Percentiles rank a stretch among this genome's conserved stretches.
Evolutionary conservation across 1,140 invertebrate genomes (phyloP).

Genomic region (Archegozetes longisetosus): DNA sequence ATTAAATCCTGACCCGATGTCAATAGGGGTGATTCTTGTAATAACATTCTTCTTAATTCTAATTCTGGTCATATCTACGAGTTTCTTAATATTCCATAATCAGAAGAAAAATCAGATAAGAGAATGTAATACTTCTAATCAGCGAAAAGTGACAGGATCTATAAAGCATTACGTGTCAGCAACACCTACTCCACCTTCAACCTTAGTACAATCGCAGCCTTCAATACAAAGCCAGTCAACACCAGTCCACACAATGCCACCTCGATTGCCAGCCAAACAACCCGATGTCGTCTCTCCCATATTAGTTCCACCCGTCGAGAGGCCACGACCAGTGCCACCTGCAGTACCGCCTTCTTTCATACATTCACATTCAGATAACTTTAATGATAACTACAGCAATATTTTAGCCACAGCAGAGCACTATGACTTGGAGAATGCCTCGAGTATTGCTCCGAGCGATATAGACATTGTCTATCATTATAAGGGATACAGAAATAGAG

Average conservation of each 20-base stretch:
- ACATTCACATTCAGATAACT: conserved; percentile 19
- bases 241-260: background rate
- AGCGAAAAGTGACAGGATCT: background rate
- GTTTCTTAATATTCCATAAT: conserved; percentile 59
- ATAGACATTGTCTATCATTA: conserved; percentile 94
- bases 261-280: background rate
- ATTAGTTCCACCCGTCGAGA: background rate
- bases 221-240: background rate
- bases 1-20: conserved; percentile 46
- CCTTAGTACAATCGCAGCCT: background rate
- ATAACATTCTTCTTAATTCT: conserved; percentile 84
- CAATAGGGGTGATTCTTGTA: conserved; percentile 75
- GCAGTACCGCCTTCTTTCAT: conserved; percentile 5
- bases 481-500: conserved; percentile 65
- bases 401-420: conserved; percentile 53
- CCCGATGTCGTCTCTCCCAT: background rate
- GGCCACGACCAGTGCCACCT: background rate
- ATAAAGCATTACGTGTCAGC: background rate
- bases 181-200: background rate
- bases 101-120: conserved; percentile 16
- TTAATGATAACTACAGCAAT: conserved; percentile 17
- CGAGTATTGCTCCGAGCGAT: conserved; percentile 89
- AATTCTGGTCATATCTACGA: conserved; percentile 67
- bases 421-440: conserved; percentile 91
- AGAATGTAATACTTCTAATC: background rate